Evolutionary conservation across 2,888 invertebrate genomes (phyloP).

Genomic region (Lagria hirta): DNA sequence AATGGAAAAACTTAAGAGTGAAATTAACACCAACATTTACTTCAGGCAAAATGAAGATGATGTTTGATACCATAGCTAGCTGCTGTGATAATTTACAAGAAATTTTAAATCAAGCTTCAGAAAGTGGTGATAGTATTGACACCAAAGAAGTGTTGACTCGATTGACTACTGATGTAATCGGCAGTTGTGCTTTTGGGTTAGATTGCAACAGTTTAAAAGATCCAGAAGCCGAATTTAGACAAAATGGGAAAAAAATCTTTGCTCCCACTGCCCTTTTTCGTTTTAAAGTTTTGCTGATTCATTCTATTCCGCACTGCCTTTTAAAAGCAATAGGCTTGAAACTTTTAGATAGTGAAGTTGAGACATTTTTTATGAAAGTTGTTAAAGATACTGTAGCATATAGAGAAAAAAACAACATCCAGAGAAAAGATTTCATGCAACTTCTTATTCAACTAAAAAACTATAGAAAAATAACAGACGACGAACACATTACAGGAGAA

Average conservation of each 20-base stretch:
- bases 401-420: constrained; percentile 51
- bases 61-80: neutral
- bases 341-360: constrained; percentile 35
- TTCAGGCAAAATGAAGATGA: too few relatives aligned
- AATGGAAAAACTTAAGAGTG: constrained; percentile 48
- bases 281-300: neutral
- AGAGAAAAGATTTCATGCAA: constrained; percentile 57
- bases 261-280: neutral
- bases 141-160: constrained; percentile 51
- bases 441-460: too few relatives aligned
- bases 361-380: constrained; percentile 52
- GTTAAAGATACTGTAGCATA: constrained; percentile 52
- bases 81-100: neutral
- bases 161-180: constrained; percentile 58
- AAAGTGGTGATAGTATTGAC: constrained; percentile 38
- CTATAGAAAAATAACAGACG: too few relatives aligned
- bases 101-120: neutral
- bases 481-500: too few relatives aligned
- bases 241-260: neutral
- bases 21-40: constrained; percentile 34
- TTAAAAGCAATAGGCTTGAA: constrained; percentile 34
- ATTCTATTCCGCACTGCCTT: constrained; percentile 6
- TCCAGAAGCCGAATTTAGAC: constrained; percentile 54
- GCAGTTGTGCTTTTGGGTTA: constrained; percentile 59
- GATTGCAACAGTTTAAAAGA: constrained; percentile 58